Percentiles rank a stretch among this genome's conserved stretches.
These are phyloP conservation scores for Catostylus mosaicus DNA, from an alignment of 30 jellyfish, hydroid and myxozoan species.

Conservation along the genomic window DNA sequence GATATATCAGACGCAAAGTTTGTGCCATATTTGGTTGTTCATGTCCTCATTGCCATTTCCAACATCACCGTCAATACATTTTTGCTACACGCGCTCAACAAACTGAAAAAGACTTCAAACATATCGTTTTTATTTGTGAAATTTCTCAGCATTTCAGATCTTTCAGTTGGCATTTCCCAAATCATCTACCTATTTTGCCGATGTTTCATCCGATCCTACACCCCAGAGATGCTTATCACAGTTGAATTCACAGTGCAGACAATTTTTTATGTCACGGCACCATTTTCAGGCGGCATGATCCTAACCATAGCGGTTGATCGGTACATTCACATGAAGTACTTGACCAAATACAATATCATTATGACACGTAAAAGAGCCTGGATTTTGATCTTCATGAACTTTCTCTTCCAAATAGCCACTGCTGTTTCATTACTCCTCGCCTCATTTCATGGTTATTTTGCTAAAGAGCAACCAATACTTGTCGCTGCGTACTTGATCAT, in stretches of 20 bases:
- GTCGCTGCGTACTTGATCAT: slow-evolving; percentile 17
- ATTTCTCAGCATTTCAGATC: slow-evolving; percentile 29
- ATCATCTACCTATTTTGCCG: slow-evolving; percentile 23
- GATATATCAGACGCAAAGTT: slow-evolving; percentile 1
- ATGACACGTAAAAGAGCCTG: slow-evolving; percentile 33
- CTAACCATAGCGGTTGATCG: slow-evolving; percentile 50
- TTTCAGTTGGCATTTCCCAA: slow-evolving; percentile 28
- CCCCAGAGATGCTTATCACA: slow-evolving; percentile 1
- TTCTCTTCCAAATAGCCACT: slow-evolving; percentile 16
- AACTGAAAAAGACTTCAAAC: background rate
- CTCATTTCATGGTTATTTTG: slow-evolving; percentile 24
- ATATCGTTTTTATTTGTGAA: slow-evolving; percentile 14
- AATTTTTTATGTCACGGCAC: slow-evolving; percentile 21
- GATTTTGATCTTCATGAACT: slow-evolving; percentile 17
- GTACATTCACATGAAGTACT: slow-evolving; percentile 47
- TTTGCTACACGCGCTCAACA: slow-evolving; percentile 12
- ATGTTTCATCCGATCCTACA: background rate
- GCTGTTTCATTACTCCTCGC: slow-evolving; percentile 30
- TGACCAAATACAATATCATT: slow-evolving; percentile 29
- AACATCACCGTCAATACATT: slow-evolving; percentile 19
- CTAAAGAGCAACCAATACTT: slow-evolving; percentile 20
- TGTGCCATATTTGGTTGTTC: slow-evolving; percentile 9
- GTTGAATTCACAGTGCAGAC: slow-evolving; percentile 24
- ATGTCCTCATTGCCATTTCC: slow-evolving; percentile 24
- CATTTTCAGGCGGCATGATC: slow-evolving; percentile 53